phyloP scores from a whole-genome alignment of 2,113 vertebrate genomes.

The Myodes glareolus region DNA sequence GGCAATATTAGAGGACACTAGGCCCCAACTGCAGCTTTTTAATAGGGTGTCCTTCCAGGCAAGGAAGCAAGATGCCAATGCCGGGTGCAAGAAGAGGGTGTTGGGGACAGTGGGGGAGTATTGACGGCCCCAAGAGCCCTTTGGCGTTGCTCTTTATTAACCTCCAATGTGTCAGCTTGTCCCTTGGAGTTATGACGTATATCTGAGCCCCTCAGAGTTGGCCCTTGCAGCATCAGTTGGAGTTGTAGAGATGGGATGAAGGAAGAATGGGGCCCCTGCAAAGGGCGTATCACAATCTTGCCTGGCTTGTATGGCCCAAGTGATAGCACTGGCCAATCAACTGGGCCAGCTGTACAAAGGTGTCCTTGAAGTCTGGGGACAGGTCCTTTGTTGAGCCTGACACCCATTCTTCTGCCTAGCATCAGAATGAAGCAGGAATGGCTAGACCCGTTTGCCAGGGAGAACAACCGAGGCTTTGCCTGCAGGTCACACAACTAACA shows the following conservation, averaged over 20 bases:
- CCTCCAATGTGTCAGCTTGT: neutral
- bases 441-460: neutral
- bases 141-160: neutral
- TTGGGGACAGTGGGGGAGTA: neutral
- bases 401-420: fast-evolving
- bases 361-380: fast-evolving
- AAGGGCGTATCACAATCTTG: fast-evolving
- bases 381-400: neutral
- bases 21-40: fast-evolving
- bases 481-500: fast-evolving
- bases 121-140: neutral
- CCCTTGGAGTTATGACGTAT: neutral
- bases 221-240: neutral
- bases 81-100: fast-evolving
- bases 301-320: neutral
- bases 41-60: neutral
- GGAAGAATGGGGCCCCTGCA: fast-evolving
- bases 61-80: neutral
- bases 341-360: neutral
- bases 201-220: neutral
- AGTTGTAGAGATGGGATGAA: fast-evolving
- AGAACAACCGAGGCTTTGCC: neutral
- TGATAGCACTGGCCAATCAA: fast-evolving
- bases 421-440: neutral
- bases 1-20: neutral